Evolutionary conservation across 1,140 invertebrate genomes (phyloP), one percentile per base, ranked within the genome.

Genomic region (Chymomyza costata): DNA sequence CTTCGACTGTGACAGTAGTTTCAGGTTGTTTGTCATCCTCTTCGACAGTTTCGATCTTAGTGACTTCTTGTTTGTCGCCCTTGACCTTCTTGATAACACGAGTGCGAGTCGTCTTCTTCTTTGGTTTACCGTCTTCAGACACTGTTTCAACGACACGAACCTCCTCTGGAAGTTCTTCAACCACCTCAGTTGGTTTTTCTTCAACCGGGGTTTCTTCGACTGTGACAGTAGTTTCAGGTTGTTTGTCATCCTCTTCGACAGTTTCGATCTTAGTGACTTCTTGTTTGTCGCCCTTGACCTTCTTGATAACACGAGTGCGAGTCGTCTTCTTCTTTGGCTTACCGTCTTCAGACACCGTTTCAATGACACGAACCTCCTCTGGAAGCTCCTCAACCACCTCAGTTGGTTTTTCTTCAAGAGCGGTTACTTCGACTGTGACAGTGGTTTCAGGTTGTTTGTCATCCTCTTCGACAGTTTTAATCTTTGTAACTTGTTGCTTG

Each of bases 221-320:
- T 2, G 50, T 53, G 6, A 53, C 50, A 15, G 31, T 45, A 2
- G 40, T 44, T 37, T 53, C 50, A 13, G 50, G 39, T 34, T 21
- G 31, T 28, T 53, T 53, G 50, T 53, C 50, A 45, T 53, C 50
- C 18, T 53, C 50, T 44, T 53, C 50, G 6, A 53, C 50, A 8
- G 50, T 53, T 44, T 53, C 50, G 34, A 53, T 53, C 40, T 53
- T 53, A 14, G 50, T 53, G 19, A 53, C 40, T 28, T 53, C 50
- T 44, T 53, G 50, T 17, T 44, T 53, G 50, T 37, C 50, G 21
- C 50, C 50, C 50, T 53, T 53, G 1, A 53, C 32, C 50, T 53
- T 53, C 21, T 53, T 53, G 31, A 53, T 53, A 11, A 44, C 32
- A 44, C 50, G 50, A 14, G 50, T 53, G 40, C 50, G 48, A 8